Base-by-base conservation (phyloP, 1,140 invertebrate genomes). In the Lordiphosa mommai region DNA sequence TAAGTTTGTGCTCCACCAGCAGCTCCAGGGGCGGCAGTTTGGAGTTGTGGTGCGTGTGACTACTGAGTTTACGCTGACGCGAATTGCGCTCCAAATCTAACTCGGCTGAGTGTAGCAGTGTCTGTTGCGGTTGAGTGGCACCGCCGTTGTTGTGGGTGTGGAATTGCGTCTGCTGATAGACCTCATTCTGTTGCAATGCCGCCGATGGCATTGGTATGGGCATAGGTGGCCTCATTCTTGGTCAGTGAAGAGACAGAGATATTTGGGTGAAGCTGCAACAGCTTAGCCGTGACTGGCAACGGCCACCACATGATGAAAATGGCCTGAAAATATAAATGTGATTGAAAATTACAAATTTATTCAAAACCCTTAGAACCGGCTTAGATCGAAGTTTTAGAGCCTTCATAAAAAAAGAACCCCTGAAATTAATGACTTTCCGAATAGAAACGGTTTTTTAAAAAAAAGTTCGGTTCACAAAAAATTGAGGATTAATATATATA, bases 1-100 rank as follows among this genome's bases (percentile, higher is more conserved):
- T 86, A 3, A 86, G 70, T 48, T 86, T 80, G 47, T 86, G 79
- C 60, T 86, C 80, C 6, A 86, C 82, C 7, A 86, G 55, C 33
- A 86, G 52, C 47, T 86, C 82, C 33, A 86, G 20, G 7, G 82
- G 74, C 41, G 82, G 74, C 60, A 86, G 46, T 44, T 77, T 77
- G 9, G 51, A 32, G 36, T 68, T 71, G 16, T 61, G 66, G 48
- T 65, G 61, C 34, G 57, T 43, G 61, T 66, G 61, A 6, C 29
- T 55, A 20, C 20, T 20, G 4, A 20, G 20, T 20, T 20, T 59
- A 41, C 3, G 23, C 8, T 37, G 36, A 8, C 12, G 36, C 36
- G 9, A 9, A 30, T 32, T 63, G 16, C 44, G 20, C 2, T 63
- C 60, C 7, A 14, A 0, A 9, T 37, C 36, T 6, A 37, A 14